Evolutionary conservation across 2,113 vertebrate species (phyloP).

Genomic region (Rhipidura dahli): DNA sequence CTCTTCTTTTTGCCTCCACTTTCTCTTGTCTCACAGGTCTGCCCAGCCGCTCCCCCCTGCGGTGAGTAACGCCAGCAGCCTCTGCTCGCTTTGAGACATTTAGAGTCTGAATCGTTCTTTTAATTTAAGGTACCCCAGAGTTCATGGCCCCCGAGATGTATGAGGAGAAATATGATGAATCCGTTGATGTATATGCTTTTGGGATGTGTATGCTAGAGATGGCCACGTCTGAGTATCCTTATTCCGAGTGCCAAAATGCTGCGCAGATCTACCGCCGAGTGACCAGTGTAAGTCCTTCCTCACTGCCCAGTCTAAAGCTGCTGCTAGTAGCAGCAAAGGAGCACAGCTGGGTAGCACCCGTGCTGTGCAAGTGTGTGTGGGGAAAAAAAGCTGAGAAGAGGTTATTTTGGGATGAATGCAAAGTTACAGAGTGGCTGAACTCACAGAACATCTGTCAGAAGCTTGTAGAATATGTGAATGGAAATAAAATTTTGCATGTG

Average conservation of each 20-base stretch:
- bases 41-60: conserved; percentile 72
- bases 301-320: background rate
- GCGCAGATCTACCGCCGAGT: conserved; percentile 99
- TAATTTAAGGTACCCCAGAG: conserved; percentile 96
- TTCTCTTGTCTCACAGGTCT: conserved; percentile 70
- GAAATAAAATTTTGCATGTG: background rate
- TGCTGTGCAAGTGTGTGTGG: background rate
- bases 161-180: conserved; percentile 99
- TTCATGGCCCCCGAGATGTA: conserved; percentile 99
- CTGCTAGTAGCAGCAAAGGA: background rate
- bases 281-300: conserved; percentile 90
- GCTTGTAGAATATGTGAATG: background rate
- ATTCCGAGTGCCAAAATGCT: conserved; percentile 98
- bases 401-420: background rate
- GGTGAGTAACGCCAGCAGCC: conserved; percentile 78
- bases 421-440: background rate
- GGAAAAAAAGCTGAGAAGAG: background rate
- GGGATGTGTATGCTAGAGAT: conserved; percentile 99
- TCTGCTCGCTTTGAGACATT: conserved; percentile 84
- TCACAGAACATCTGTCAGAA: background rate
- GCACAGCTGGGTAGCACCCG: background rate
- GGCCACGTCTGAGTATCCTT: conserved; percentile 98
- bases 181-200: conserved; percentile 98
- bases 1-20: conserved; percentile 76
- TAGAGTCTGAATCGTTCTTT: conserved; percentile 92